Evolutionary conservation across 1,140 invertebrate species (phyloP), one percentile per base, ranked within the genome.

Genomic region (Lepidotrigona ventralis): DNA sequence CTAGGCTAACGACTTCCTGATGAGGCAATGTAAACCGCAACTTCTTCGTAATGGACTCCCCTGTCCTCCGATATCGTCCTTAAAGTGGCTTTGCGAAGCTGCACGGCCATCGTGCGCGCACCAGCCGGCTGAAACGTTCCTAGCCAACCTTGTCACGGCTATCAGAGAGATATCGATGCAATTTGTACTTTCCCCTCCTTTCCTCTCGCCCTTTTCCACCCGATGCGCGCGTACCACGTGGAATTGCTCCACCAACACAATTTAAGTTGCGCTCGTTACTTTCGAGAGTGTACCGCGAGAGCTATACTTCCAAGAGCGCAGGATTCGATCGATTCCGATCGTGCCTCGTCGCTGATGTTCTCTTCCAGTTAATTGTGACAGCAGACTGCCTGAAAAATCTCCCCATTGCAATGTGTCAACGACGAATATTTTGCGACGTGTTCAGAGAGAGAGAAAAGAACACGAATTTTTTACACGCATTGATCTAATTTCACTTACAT

Each of bases 1-100:
- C 83, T 83, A 77, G 84, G 88, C 91, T 94, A 93, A 94, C 92
- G 93, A 93, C 92, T 92, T 93, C 93, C 91, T 93, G 92, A 93
- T 93, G 92, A 93, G 93, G 88, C 91, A 85, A 90, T 89, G 87
- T 85, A 90, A 85, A 87, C 89, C 89, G 78, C 91, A 92, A 90
- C 87, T 92, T 92, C 86, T 90, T 93, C 90, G 88, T 91, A 93
- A 93, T 93, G 90, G 89, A 93, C 92, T 92, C 84, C 70, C 84
- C 85, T 84, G 82, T 90, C 81, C 74, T 71, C 72, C 83, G 85
- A 83, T 84, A 87, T 85, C 88, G 72, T 72, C 76, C 80, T 79
- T 85, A 85, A 89, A 89, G 85, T 81, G 66, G 81, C 85, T 78
- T 80, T 56, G 77, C 81, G 80, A 85, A 83, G 79, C 46, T 75